Evolutionary conservation across 2,113 vertebrate genomes (phyloP).

Genomic region (Laterallus jamaicensis): DNA sequence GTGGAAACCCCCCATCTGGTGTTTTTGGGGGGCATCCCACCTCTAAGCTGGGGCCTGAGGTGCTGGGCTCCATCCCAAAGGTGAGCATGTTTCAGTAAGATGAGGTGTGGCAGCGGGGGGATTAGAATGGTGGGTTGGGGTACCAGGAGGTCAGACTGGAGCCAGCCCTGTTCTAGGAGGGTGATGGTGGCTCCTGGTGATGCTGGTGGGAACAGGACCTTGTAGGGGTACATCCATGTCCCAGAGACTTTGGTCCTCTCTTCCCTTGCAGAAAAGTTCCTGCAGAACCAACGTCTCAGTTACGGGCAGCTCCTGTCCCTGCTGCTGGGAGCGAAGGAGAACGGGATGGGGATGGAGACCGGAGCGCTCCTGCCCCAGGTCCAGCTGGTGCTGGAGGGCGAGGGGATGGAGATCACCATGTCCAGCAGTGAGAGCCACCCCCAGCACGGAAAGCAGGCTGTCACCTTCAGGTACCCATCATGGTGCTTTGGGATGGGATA

Average conservation of each 20-base stretch:
- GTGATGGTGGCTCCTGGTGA: too few species aligned
- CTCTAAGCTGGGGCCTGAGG: too few species aligned
- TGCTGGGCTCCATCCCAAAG: too few species aligned
- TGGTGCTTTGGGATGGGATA: rapidly evolving
- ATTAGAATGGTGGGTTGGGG: too few species aligned
- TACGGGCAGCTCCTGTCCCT: constrained; percentile 85
- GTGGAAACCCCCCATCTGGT: rapidly evolving
- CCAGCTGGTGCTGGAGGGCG: constrained; percentile 81
- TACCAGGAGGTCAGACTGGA: too few species aligned
- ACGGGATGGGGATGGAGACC: not conserved
- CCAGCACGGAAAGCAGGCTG: constrained; percentile 11
- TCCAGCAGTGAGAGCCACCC: not conserved
- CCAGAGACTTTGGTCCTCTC: not conserved
- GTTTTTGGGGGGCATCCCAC: too few species aligned
- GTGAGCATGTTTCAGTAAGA: too few species aligned
- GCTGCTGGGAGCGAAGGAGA: constrained; percentile 73
- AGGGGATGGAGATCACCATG: constrained; percentile 71
- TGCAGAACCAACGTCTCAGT: constrained; percentile 83
- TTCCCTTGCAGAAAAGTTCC: constrained; percentile 80
- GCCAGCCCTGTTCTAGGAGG: too few species aligned
- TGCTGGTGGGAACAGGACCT: too few species aligned
- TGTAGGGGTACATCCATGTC: not conserved
- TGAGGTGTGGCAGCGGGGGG: too few species aligned
- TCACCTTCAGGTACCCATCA: constrained; percentile 68
- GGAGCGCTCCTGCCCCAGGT: constrained; percentile 17